Percentiles rank a stretch among this genome's conserved stretches.
Evolutionary conservation across 2,888 invertebrate species (phyloP).

Genomic region (Amphimallon solstitiale): DNA sequence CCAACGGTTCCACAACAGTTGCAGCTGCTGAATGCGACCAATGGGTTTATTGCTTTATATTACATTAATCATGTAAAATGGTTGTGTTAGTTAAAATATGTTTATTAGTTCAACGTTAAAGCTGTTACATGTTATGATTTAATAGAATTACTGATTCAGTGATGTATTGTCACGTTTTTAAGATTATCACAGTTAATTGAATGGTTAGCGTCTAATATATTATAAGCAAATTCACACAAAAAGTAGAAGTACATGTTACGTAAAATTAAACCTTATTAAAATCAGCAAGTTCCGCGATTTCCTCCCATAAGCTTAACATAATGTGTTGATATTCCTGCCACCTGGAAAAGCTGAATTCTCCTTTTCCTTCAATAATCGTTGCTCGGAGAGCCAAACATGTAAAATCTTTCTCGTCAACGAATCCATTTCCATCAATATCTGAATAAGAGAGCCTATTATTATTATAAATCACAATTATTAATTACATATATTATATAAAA

Average conservation of each 20-base stretch:
- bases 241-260: not conserved
- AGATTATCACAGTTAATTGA: not conserved
- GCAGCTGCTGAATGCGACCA: too few relatives aligned
- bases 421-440: slow-evolving; percentile 90
- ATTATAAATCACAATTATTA: too few relatives aligned
- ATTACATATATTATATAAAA: not conserved
- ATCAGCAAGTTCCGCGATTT: slow-evolving; percentile 85
- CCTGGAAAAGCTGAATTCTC: slow-evolving; percentile 77
- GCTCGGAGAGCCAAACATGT: slow-evolving; percentile 84
- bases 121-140: too few relatives aligned
- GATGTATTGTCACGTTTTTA: too few relatives aligned
- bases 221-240: not conserved
- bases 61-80: too few relatives aligned
- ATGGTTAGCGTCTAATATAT: not conserved
- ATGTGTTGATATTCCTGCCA: slow-evolving; percentile 84
- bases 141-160: too few relatives aligned
- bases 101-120: too few relatives aligned
- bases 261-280: slow-evolving; percentile 77
- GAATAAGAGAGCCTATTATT: slow-evolving; percentile 55
- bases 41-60: too few relatives aligned
- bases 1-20: too few relatives aligned
- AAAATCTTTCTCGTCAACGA: slow-evolving; percentile 83
- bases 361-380: slow-evolving; percentile 84
- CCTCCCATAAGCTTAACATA: slow-evolving; percentile 86
- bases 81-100: too few relatives aligned